Evolutionary conservation across 2,888 invertebrate genomes (phyloP).

Genomic region (Mystacides longicornis): DNA sequence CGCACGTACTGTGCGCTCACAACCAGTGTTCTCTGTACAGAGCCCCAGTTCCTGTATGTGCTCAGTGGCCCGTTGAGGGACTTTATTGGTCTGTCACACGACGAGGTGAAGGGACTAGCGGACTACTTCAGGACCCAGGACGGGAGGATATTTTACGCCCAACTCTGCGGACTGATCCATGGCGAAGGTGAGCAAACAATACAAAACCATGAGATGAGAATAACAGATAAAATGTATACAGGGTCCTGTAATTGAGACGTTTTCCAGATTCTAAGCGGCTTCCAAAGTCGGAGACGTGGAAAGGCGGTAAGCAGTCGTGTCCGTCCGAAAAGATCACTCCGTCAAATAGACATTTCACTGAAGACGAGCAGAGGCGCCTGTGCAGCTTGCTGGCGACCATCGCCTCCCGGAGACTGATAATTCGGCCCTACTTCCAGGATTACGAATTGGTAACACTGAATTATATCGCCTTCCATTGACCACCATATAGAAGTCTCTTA

Average conservation of each 20-base stretch:
- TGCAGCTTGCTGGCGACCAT: constrained; percentile 67
- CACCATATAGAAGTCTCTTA: too few species aligned
- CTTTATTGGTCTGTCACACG: constrained; percentile 60
- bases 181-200: constrained; percentile 46
- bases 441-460: constrained; percentile 52
- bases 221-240: too few species aligned
- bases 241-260: too few species aligned
- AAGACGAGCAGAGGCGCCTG: constrained; percentile 51
- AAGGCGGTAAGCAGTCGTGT: constrained; percentile 34
- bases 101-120: constrained; percentile 63
- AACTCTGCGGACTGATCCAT: constrained; percentile 67
- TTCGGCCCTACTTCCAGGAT: constrained; percentile 69
- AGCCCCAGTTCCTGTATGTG: constrained; percentile 65
- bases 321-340: constrained; percentile 47
- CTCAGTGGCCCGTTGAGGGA: constrained; percentile 60
- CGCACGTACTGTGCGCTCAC: background rate
- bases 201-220: background rate
- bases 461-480: too few species aligned
- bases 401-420: constrained; percentile 56
- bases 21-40: constrained; percentile 44
- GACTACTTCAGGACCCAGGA: constrained; percentile 76
- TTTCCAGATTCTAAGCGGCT: constrained; percentile 35
- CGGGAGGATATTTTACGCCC: constrained; percentile 67
- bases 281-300: constrained; percentile 48
- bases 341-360: constrained; percentile 7